These are phyloP conservation scores for Pelochelys cantorii DNA, from an alignment of 2,797 vertebrate genomes.

Conservation along the genomic window DNA sequence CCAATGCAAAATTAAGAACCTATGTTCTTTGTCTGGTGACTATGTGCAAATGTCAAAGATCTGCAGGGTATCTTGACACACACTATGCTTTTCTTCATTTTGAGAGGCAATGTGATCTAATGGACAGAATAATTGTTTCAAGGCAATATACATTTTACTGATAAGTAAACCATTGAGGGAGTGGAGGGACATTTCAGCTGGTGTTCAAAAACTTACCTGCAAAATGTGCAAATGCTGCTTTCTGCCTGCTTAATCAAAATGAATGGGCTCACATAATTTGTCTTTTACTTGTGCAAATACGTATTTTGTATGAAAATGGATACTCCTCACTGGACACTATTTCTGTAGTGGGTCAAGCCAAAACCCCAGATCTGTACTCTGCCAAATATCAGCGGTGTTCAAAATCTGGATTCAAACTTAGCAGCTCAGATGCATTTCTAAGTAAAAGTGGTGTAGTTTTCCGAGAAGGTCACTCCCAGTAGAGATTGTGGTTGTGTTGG, in stretches of 20 bases:
- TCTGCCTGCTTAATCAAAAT: slow-evolving; percentile 31
- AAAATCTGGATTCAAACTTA: slow-evolving; percentile 19
- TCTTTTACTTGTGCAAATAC: slow-evolving; percentile 40
- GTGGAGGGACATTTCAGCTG: slow-evolving; percentile 19
- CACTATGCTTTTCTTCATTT: background rate
- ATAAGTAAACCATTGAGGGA: background rate
- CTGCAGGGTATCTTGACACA: accelerated
- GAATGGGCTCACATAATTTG: slow-evolving; percentile 4
- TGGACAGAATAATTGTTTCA: background rate
- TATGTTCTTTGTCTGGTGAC: background rate
- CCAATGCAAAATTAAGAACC: background rate
- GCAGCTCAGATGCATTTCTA: slow-evolving; percentile 10
- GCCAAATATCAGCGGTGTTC: background rate
- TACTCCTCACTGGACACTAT: slow-evolving; percentile 4
- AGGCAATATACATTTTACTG: slow-evolving; percentile 8
- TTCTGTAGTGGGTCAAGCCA: slow-evolving; percentile 24
- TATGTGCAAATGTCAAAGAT: background rate
- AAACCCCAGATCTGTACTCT: background rate
- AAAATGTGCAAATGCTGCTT: slow-evolving; percentile 5
- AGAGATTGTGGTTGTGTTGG: background rate
- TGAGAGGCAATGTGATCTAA: background rate
- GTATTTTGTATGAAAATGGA: slow-evolving; percentile 36
- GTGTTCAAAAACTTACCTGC: background rate
- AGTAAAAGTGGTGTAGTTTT: slow-evolving; percentile 12
- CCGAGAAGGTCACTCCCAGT: background rate